Evolutionary conservation across 2,797 vertebrate species (phyloP).

Genomic region (Furcifer pardalis): DNA sequence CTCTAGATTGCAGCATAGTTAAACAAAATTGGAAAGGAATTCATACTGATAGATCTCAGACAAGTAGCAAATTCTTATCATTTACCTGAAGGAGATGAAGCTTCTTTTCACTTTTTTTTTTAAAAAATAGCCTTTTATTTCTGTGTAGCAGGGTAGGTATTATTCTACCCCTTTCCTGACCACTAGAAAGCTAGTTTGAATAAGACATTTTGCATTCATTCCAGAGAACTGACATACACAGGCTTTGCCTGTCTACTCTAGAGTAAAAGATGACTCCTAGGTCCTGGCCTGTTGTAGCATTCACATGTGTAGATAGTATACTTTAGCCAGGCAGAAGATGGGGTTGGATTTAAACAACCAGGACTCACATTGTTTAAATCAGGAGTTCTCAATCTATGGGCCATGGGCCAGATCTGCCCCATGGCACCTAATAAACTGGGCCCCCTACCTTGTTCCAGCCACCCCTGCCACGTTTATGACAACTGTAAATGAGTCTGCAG

Average conservation of each 20-base stretch:
- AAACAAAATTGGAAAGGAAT: not conserved
- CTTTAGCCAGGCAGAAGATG: not conserved
- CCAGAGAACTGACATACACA: not conserved
- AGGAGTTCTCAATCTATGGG: too few relatives aligned
- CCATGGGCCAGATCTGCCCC: too few relatives aligned
- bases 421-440: too few relatives aligned
- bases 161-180: not conserved
- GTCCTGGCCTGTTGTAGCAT: not conserved
- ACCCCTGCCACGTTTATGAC: too few relatives aligned
- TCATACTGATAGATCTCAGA: not conserved
- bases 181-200: not conserved
- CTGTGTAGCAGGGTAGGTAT: not conserved
- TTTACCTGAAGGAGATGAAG: not conserved
- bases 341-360: not conserved
- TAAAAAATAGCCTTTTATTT: not conserved
- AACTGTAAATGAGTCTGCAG: too few relatives aligned
- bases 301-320: not conserved
- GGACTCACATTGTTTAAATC: not conserved
- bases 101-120: not conserved
- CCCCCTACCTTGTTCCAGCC: too few relatives aligned
- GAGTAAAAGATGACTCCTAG: not conserved
- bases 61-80: not conserved
- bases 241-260: not conserved
- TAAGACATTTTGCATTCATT: not conserved
- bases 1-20: not conserved